phyloP scores from a whole-genome alignment of 2,113 vertebrate species.

The Pedetes capensis region DNA sequence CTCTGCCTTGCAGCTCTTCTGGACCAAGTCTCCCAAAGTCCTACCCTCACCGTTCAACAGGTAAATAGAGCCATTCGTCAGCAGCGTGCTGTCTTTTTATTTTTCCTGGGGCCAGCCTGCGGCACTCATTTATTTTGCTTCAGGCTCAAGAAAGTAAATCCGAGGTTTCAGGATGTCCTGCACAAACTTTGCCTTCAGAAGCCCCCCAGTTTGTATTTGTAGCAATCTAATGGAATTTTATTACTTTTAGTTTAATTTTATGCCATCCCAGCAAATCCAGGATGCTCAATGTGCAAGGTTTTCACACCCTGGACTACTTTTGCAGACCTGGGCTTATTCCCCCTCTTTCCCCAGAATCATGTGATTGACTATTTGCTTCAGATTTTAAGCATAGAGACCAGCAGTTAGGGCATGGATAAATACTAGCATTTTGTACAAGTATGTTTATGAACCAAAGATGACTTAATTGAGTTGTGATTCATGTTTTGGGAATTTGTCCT shows the following conservation, averaged over 20 bases:
- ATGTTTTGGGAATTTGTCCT: slow-evolving; percentile 11
- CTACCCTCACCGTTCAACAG: slow-evolving; percentile 77
- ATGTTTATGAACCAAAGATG: neutral
- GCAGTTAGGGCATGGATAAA: neutral
- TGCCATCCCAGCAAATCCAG: neutral
- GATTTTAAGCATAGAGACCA: neutral
- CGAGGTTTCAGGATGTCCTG: slow-evolving; percentile 41
- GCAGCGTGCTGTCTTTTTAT: slow-evolving; percentile 46
- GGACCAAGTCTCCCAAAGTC: slow-evolving; percentile 66
- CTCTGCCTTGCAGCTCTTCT: slow-evolving; percentile 71
- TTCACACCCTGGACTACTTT: neutral
- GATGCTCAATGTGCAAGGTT: neutral
- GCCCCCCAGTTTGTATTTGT: neutral
- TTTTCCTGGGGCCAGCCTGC: slow-evolving; percentile 55
- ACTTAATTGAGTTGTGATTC: slow-evolving; percentile 28
- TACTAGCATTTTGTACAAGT: neutral
- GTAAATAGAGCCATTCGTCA: slow-evolving; percentile 81
- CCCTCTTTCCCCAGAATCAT: neutral
- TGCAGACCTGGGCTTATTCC: neutral
- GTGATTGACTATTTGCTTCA: neutral
- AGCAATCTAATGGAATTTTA: neutral
- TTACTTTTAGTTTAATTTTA: too few relatives aligned
- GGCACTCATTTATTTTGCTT: slow-evolving; percentile 69
- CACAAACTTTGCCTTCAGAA: neutral
- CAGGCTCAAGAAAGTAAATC: slow-evolving; percentile 46